Conservation (phyloP, 2,797 vertebrate genomes). For the Chloroceryle inda region DNA sequence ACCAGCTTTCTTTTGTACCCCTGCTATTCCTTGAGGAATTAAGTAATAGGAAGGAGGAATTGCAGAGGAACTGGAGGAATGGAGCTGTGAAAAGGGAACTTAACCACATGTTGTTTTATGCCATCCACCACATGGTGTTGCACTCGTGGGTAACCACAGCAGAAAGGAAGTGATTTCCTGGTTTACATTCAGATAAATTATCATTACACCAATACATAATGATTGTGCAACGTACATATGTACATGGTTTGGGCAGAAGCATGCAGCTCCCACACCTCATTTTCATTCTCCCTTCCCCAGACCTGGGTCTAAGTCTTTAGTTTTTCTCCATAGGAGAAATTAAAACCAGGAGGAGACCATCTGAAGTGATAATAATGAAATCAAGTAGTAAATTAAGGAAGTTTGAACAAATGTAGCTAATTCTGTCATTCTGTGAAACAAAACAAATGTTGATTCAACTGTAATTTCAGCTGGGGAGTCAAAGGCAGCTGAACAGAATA, state of each 20-base stretch:
- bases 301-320: background rate
- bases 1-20: background rate
- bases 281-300: background rate
- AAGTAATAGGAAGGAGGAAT: background rate
- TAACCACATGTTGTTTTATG: background rate
- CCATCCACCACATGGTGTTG: background rate
- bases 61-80: background rate
- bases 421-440: background rate
- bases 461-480: background rate
- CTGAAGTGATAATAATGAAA: background rate
- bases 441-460: conserved; percentile 6
- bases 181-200: background rate
- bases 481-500: background rate
- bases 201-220: background rate
- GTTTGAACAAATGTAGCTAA: conserved; percentile 7
- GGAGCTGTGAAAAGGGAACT: background rate
- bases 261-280: background rate
- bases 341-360: background rate
- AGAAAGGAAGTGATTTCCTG: background rate
- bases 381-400: background rate
- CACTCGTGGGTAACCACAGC: background rate
- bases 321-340: background rate
- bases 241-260: background rate
- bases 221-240: background rate
- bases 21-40: background rate